Evolutionary conservation across 2,797 vertebrate species (phyloP).

Genomic region (Lepilemur ruficaudatus): DNA sequence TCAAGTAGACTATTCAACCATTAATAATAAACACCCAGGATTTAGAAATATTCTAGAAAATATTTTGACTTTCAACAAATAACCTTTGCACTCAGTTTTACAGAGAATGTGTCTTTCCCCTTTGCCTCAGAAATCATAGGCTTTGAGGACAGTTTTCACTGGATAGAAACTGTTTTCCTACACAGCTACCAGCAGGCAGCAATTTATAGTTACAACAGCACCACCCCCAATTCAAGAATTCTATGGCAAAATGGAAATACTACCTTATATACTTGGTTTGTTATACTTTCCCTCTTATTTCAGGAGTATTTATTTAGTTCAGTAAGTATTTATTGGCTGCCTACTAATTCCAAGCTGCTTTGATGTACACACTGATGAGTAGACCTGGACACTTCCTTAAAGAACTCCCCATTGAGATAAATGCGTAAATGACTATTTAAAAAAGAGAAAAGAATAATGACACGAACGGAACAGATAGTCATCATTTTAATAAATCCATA

Average conservation of each 20-base stretch:
- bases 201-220: not conserved
- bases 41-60: not conserved
- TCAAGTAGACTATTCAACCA: not conserved
- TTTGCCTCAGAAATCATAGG: not conserved
- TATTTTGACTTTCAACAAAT: not conserved
- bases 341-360: not conserved
- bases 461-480: fast-evolving
- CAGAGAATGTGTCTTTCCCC: not conserved
- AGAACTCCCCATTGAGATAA: not conserved
- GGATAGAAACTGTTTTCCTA: not conserved
- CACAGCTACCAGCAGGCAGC: not conserved
- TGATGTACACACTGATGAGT: fast-evolving
- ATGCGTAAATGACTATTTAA: no score
- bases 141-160: not conserved
- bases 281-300: not conserved
- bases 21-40: not conserved
- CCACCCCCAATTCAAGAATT: not conserved
- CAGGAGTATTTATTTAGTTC: not conserved
- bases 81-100: not conserved
- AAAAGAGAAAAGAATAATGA: not conserved
- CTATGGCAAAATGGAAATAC: not conserved
- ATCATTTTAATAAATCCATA: not conserved
- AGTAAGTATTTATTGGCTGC: not conserved
- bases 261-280: not conserved
- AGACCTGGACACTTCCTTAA: not conserved